Evolutionary conservation across 2,888 invertebrate species (phyloP).

Genomic region (Hypomecis atomaria): DNA sequence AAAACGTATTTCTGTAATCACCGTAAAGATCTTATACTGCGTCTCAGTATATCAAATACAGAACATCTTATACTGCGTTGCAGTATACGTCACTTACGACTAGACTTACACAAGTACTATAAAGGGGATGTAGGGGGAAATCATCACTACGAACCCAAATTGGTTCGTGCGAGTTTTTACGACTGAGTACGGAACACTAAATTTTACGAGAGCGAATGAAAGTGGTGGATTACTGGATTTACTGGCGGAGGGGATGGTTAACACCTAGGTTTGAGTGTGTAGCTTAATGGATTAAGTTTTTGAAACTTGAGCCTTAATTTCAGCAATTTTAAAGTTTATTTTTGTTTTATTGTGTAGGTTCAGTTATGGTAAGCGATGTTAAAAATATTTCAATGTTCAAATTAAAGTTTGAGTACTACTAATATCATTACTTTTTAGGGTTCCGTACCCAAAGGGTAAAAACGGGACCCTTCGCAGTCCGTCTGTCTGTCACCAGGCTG

Average conservation of each 20-base stretch:
- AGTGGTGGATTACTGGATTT: slow-evolving; percentile 28
- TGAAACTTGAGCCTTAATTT: not conserved
- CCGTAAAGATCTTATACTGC: slow-evolving; percentile 13
- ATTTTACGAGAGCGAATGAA: slow-evolving; percentile 27
- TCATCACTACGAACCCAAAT: slow-evolving; percentile 39
- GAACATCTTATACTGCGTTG: not conserved
- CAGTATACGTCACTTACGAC: slow-evolving; percentile 10
- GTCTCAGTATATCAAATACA: not conserved
- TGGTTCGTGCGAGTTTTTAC: slow-evolving; percentile 34
- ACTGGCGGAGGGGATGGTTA: slow-evolving; percentile 13
- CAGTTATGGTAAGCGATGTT: not conserved
- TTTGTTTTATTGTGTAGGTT: no score
- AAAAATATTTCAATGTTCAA: no score
- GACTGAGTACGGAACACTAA: slow-evolving; percentile 29
- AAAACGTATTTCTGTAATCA: no score
- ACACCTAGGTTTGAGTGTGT: slow-evolving; percentile 21
- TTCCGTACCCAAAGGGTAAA: no score
- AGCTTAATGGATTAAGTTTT: slow-evolving; percentile 24
- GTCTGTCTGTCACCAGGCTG: no score
- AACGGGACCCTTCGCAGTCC: no score
- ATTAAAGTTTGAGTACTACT: no score
- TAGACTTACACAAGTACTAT: slow-evolving; percentile 33
- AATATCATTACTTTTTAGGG: no score
- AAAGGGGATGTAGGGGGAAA: slow-evolving; percentile 31
- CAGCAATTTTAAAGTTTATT: no score